Conservation (phyloP, 2,888 invertebrate species). For the Tiliacea citrago region DNA sequence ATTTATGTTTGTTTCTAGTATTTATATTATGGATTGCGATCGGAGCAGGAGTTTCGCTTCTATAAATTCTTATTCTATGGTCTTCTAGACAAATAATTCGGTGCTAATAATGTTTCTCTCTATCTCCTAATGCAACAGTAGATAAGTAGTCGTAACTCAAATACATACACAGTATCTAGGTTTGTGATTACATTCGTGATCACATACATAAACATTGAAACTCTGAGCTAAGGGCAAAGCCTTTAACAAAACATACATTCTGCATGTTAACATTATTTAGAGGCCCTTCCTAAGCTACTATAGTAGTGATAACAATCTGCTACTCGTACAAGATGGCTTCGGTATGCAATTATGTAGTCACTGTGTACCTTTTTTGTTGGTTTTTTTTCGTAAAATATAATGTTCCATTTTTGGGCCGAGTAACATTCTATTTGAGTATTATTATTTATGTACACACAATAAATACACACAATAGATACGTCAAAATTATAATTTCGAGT, state of each 20-base stretch:
- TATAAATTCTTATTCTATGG: background rate
- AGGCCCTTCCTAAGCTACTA: background rate
- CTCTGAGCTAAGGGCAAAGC: conserved; percentile 11
- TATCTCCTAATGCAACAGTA: conserved; percentile 24
- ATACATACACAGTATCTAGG: background rate
- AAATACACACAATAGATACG: too few relatives aligned
- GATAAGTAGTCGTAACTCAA: background rate
- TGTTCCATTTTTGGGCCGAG: background rate
- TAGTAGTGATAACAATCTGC: background rate
- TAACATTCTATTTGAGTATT: background rate
- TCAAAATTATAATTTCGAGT: too few relatives aligned
- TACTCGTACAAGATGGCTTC: background rate
- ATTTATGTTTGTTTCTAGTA: too few relatives aligned
- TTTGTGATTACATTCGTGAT: conserved; percentile 18
- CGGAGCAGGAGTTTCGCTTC: background rate
- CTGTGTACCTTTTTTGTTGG: too few relatives aligned
- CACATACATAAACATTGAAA: conserved; percentile 29
- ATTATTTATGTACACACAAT: too few relatives aligned
- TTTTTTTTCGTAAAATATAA: background rate
- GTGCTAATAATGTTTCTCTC: background rate
- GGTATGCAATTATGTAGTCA: background rate
- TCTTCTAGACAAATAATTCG: background rate
- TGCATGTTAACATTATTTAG: background rate
- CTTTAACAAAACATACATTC: conserved; percentile 30
- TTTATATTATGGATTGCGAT: too few relatives aligned